Conservation (phyloP, 1,140 invertebrate species). For the Halotydeus destructor region DNA sequence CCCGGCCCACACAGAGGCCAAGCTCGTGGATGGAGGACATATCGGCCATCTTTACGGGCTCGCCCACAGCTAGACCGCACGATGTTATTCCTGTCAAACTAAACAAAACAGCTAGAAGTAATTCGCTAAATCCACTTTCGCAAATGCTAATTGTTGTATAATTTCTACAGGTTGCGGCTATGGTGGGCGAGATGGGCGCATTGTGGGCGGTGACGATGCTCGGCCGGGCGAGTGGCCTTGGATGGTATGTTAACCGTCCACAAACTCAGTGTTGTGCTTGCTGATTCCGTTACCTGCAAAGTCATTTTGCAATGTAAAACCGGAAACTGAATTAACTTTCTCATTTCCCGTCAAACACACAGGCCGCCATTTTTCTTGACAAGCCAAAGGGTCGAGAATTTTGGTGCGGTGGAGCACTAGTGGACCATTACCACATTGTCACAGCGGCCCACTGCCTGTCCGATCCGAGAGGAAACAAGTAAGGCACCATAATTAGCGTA, state of each 20-base stretch:
- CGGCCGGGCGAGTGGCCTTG: conserved; percentile 19
- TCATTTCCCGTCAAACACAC: neutral
- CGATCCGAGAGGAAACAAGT: conserved; percentile 17
- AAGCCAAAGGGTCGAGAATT: conserved; percentile 23
- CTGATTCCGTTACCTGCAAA: neutral
- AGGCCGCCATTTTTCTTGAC: conserved; percentile 19
- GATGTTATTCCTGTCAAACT: neutral
- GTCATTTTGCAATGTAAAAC: neutral
- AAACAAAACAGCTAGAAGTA: too few relatives aligned
- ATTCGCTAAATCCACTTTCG: too few relatives aligned
- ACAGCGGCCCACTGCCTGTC: conserved; percentile 44
- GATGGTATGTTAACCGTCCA: conserved; percentile 15
- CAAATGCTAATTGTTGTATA: too few relatives aligned
- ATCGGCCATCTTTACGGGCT: neutral
- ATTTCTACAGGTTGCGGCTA: conserved; percentile 16
- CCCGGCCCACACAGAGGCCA: too few relatives aligned
- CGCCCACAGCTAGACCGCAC: neutral
- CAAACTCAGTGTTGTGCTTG: neutral
- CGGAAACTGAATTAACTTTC: neutral
- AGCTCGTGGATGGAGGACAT: neutral
- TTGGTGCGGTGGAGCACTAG: conserved; percentile 39
- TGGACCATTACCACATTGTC: conserved; percentile 35
- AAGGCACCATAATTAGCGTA: conserved; percentile 1
- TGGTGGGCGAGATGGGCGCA: conserved; percentile 15
- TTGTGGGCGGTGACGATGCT: conserved; percentile 19